Conservation (phyloP, 2,797 vertebrate genomes). For the Dipus sagitta region DNA sequence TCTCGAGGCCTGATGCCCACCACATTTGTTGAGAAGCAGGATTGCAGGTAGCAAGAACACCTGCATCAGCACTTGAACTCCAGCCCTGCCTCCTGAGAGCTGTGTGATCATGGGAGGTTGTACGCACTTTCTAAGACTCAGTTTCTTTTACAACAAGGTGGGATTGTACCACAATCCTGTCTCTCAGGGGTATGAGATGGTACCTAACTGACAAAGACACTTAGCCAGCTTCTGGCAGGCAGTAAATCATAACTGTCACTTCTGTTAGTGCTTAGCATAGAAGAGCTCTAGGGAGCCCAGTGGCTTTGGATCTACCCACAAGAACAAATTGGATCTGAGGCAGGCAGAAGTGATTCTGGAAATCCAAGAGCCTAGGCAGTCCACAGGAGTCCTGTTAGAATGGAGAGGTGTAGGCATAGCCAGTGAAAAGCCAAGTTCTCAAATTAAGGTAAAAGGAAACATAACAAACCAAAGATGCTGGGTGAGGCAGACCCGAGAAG, state of each 20-base stretch:
- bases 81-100: neutral
- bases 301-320: neutral
- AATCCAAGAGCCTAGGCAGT: neutral
- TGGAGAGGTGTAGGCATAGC: neutral
- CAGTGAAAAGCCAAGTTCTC: neutral
- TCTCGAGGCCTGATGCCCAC: neutral
- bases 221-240: neutral
- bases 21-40: neutral
- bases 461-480: neutral
- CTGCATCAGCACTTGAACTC: neutral
- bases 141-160: neutral
- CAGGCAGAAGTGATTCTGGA: neutral
- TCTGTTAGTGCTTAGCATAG: neutral
- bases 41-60: neutral
- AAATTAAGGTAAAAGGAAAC: neutral
- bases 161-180: accelerated
- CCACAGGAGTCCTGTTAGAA: neutral
- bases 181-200: neutral
- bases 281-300: neutral
- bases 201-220: neutral
- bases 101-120: neutral
- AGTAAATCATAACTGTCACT: neutral
- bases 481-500: neutral
- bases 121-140: neutral
- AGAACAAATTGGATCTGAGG: neutral